Evolutionary conservation across 1,140 invertebrate genomes (phyloP).

Genomic region (Drosophila sturtevanti): DNA sequence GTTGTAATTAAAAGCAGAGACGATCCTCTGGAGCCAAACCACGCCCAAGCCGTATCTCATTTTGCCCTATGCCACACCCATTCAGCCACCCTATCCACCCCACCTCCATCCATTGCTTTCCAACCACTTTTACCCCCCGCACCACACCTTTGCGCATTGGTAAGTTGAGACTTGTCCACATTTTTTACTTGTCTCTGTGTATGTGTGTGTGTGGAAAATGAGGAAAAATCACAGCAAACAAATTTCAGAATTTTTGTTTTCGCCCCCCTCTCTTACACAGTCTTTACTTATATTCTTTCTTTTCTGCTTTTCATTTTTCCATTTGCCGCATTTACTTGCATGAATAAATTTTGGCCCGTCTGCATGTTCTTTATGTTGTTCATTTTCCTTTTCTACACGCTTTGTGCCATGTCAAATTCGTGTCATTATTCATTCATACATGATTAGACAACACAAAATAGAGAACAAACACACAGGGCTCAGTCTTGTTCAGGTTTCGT

Average conservation of each 20-base stretch:
- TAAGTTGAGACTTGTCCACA: conserved; percentile 27
- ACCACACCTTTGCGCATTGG: too few species aligned
- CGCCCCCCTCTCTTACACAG: too few species aligned
- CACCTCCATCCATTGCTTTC: too few species aligned
- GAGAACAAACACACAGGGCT: conserved; percentile 32
- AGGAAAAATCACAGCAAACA: conserved; percentile 46
- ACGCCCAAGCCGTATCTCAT: conserved; percentile 13
- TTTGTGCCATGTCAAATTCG: conserved; percentile 78
- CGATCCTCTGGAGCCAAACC: conserved; percentile 16
- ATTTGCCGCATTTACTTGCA: conserved; percentile 69
- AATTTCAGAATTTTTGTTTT: conserved; percentile 13
- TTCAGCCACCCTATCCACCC: too few species aligned
- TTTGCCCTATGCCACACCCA: neutral
- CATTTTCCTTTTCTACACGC: conserved; percentile 27
- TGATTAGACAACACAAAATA: conserved; percentile 72
- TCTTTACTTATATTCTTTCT: neutral
- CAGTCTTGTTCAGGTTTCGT: conserved; percentile 58
- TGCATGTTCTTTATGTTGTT: conserved; percentile 65
- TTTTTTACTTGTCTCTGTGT: conserved; percentile 20
- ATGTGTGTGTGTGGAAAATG: neutral
- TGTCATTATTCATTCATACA: conserved; percentile 81
- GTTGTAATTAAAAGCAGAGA: conserved; percentile 68
- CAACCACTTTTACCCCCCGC: too few species aligned
- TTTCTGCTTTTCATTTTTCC: conserved; percentile 42
- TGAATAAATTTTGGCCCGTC: conserved; percentile 67